Conservation (phyloP, 2,113 vertebrate genomes). For the Toxostoma redivivum region DNA sequence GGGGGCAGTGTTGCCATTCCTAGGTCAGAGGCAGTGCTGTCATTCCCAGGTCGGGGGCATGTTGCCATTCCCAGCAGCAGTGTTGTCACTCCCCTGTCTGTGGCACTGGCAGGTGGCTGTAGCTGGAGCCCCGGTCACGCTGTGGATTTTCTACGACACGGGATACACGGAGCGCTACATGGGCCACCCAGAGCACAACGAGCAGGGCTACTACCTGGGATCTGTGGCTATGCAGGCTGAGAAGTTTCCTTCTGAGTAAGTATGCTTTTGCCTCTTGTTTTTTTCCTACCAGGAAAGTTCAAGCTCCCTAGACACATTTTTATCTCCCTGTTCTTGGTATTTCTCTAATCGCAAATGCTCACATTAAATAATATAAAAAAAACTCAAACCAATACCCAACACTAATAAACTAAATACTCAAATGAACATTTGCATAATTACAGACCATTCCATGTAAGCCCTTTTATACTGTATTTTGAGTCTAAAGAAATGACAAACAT, state of each 20-base stretch:
- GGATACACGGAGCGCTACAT: slow-evolving; percentile 83
- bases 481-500: slow-evolving; percentile 1
- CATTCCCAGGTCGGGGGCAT: background rate
- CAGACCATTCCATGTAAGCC: background rate
- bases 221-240: slow-evolving; percentile 86
- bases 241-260: slow-evolving; percentile 84
- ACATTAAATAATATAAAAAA: background rate
- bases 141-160: slow-evolving; percentile 84
- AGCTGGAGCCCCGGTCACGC: slow-evolving; percentile 78
- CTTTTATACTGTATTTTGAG: background rate
- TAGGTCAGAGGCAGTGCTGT: too few species aligned
- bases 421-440: slow-evolving; percentile 10
- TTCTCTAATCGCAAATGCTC: background rate
- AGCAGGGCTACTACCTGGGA: slow-evolving; percentile 80
- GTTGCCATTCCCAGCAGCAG: too few species aligned
- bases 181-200: slow-evolving; percentile 82
- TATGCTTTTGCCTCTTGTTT: background rate
- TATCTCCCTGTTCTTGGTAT: background rate
- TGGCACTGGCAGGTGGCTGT: slow-evolving; percentile 74
- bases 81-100: background rate
- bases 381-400: background rate
- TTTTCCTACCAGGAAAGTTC: background rate
- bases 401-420: background rate
- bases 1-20: background rate
- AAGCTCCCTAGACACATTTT: rapidly evolving